Percentiles rank a stretch among this genome's conserved stretches.
Conservation (phyloP, 1,140 invertebrate genomes). For the Zaprionus africanus region DNA sequence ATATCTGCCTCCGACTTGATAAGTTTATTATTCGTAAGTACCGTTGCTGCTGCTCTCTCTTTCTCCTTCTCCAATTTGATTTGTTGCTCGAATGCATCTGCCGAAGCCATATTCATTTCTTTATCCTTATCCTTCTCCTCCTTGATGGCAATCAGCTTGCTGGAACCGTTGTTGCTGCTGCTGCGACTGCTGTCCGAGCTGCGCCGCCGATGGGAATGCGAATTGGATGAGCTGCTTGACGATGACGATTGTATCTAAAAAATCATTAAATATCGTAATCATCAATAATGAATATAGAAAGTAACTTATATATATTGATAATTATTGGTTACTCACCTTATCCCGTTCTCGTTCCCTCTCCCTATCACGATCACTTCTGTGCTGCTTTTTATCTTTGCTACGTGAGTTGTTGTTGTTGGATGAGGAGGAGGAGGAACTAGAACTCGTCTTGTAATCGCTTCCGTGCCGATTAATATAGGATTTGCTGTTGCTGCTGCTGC, state of each 20-base stretch:
- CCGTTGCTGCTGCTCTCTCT: conserved; percentile 22
- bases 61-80: conserved; percentile 46
- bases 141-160: conserved; percentile 40
- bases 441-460: conserved; percentile 51
- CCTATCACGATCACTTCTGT: conserved; percentile 61
- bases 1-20: conserved; percentile 63
- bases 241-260: conserved; percentile 61
- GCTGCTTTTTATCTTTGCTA: conserved; percentile 68
- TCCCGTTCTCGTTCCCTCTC: conserved; percentile 48
- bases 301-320: neutral
- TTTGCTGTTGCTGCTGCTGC: conserved; percentile 40
- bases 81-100: conserved; percentile 37
- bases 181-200: conserved; percentile 77
- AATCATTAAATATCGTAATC: no score
- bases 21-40: conserved; percentile 51
- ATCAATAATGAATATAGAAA: no score
- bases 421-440: conserved; percentile 51
- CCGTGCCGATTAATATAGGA: conserved; percentile 47
- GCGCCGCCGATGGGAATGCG: conserved; percentile 66
- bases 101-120: conserved; percentile 20
- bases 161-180: conserved; percentile 70
- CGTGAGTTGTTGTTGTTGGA: conserved; percentile 36
- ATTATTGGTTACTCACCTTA: conserved; percentile 25
- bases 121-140: conserved; percentile 29
- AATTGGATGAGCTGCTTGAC: conserved; percentile 67